These are phyloP conservation scores for Sebastes umbrosus DNA, from an alignment of 2,797 vertebrate species.

Conservation along the genomic window DNA sequence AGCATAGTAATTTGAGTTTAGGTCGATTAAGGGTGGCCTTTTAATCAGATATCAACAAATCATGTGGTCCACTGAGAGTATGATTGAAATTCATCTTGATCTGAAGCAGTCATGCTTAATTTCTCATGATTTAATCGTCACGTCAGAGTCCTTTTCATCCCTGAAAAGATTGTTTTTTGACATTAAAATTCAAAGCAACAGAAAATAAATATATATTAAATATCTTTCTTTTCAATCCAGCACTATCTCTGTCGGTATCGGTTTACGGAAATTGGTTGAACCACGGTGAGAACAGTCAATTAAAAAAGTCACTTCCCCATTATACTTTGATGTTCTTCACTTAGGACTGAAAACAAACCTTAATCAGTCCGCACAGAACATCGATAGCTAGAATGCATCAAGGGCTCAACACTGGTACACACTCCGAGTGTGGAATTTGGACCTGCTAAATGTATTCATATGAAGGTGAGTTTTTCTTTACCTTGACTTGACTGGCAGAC, in stretches of 20 bases:
- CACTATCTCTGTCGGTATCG: background rate
- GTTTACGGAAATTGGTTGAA: background rate
- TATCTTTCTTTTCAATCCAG: background rate
- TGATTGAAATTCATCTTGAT: conserved; percentile 9
- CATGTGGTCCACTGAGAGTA: background rate
- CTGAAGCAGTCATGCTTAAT: background rate
- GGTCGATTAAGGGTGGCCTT: background rate
- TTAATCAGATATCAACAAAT: conserved; percentile 17
- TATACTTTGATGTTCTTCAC: conserved; percentile 38
- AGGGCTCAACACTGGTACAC: conserved; percentile 3
- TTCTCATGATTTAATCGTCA: background rate
- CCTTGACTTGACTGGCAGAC: conserved; percentile 28
- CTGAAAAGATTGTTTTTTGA: background rate
- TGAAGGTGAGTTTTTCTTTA: conserved; percentile 15
- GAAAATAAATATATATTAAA: background rate
- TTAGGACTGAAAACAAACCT: conserved; percentile 28
- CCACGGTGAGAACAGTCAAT: conserved; percentile 10
- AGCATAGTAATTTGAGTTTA: background rate
- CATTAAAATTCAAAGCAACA: background rate
- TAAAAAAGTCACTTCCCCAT: conserved; percentile 19
- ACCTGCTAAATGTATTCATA: conserved; percentile 41
- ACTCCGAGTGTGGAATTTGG: background rate
- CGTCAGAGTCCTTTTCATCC: conserved; percentile 1
- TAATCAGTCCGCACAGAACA: conserved; percentile 40
- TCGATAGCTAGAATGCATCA: conserved; percentile 42